phyloP scores from a whole-genome alignment of 2,113 vertebrate species.

The Thryonomys swinderianus region DNA sequence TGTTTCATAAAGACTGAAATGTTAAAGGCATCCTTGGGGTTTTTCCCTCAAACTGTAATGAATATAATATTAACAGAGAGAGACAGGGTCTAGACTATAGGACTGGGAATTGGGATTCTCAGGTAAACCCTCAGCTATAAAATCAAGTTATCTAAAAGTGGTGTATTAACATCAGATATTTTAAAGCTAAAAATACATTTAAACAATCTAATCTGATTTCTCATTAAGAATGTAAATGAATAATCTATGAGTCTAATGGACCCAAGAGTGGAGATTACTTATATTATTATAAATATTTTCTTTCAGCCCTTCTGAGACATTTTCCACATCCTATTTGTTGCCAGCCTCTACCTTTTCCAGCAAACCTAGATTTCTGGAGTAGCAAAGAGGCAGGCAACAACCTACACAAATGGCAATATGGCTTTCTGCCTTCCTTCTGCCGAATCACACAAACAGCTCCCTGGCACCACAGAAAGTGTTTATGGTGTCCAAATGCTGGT shows the following conservation, averaged over 20 bases:
- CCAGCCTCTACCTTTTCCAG: background rate
- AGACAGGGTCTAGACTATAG: background rate
- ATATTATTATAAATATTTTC: slow-evolving; percentile 3
- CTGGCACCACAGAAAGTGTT: no score
- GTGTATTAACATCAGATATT: slow-evolving; percentile 2
- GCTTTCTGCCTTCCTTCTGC: background rate
- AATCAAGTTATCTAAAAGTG: slow-evolving; percentile 10
- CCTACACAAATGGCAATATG: background rate
- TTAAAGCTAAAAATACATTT: slow-evolving; percentile 59
- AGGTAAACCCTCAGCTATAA: slow-evolving; percentile 36
- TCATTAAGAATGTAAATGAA: slow-evolving; percentile 51
- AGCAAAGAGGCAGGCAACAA: background rate
- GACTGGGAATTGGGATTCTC: slow-evolving; percentile 10
- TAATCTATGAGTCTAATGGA: background rate
- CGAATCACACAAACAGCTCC: background rate
- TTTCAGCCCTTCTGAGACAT: slow-evolving; percentile 4
- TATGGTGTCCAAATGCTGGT: background rate
- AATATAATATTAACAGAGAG: background rate
- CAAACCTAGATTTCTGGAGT: background rate
- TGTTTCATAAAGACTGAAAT: slow-evolving; percentile 39
- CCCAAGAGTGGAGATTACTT: background rate
- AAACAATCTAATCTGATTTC: slow-evolving; percentile 13
- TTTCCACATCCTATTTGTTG: slow-evolving; percentile 2
- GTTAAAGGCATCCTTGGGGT: background rate
- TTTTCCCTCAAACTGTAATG: slow-evolving; percentile 43